These are phyloP conservation scores for Meandrina meandrites DNA, from an alignment of 92 coral and sea anemone genomes.

Conservation along the genomic window DNA sequence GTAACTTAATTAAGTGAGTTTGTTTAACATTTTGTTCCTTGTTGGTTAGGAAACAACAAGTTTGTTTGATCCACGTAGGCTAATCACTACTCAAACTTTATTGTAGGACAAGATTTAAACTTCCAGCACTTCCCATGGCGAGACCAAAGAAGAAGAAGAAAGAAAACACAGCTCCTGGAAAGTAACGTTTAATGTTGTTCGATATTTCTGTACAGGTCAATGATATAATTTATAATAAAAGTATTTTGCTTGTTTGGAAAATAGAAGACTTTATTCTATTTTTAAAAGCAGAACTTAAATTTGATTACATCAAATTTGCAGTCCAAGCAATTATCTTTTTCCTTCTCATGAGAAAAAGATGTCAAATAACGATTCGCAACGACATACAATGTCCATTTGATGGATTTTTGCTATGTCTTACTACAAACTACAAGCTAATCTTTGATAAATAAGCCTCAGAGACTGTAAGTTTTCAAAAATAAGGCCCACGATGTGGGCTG, in stretches of 20 bases:
- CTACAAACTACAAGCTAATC: too few species aligned
- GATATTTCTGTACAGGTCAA: slow-evolving; percentile 4
- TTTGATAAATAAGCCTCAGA: too few species aligned
- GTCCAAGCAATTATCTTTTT: neutral
- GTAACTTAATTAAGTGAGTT: too few species aligned
- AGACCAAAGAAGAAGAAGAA: slow-evolving; percentile 92
- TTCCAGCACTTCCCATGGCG: slow-evolving; percentile 84
- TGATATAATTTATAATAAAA: slow-evolving; percentile 9
- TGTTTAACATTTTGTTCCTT: neutral
- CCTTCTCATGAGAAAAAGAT: neutral
- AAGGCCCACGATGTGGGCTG: too few species aligned
- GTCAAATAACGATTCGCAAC: too few species aligned
- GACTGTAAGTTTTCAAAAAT: too few species aligned
- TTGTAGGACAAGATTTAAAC: slow-evolving; percentile 93
- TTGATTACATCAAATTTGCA: neutral
- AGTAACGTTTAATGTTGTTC: slow-evolving; percentile 11
- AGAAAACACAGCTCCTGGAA: slow-evolving; percentile 56
- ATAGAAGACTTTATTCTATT: neutral
- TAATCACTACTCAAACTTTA: neutral
- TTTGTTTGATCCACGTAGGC: neutral
- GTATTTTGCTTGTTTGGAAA: slow-evolving; percentile 3
- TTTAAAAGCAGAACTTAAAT: neutral
- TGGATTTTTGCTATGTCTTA: too few species aligned
- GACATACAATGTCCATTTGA: too few species aligned
- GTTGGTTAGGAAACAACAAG: neutral